These are phyloP conservation scores for Festucalex cinctus DNA, from an alignment of 2,113 vertebrate species.

Conservation along the genomic window DNA sequence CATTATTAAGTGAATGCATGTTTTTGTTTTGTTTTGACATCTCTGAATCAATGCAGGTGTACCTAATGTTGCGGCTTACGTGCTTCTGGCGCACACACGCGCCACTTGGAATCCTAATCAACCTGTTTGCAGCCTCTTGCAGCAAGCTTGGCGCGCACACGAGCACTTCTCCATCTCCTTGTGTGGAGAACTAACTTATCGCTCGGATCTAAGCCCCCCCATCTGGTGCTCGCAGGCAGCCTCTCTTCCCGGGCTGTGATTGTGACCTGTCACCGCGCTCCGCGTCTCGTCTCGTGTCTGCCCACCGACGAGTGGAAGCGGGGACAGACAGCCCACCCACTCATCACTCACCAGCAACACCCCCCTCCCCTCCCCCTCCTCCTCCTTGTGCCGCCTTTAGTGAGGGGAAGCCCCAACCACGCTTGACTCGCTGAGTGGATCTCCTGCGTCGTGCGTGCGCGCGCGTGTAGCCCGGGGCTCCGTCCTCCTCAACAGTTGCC, in stretches of 20 bases:
- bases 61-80: background rate
- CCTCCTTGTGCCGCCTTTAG: conserved; percentile 19
- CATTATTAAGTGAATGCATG: background rate
- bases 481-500: conserved; percentile 69
- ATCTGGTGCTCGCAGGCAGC: conserved; percentile 11
- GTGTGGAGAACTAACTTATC: conserved; percentile 17
- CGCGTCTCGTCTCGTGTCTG: conserved; percentile 12
- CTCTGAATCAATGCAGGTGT: background rate
- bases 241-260: background rate
- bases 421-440: conserved; percentile 32
- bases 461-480: conserved; percentile 49
- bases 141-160: conserved; percentile 53
- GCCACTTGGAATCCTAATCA: conserved; percentile 63
- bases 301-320: conserved; percentile 36
- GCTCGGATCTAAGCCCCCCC: conserved; percentile 8
- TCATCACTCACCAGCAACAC: background rate
- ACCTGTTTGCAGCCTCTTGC: conserved; percentile 57
- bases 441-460: conserved; percentile 39
- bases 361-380: background rate
- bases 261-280: background rate
- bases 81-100: background rate
- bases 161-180: conserved; percentile 30
- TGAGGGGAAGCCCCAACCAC: conserved; percentile 62
- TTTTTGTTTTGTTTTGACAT: background rate
- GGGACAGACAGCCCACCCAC: conserved; percentile 23